These are phyloP conservation scores for Ranitomeya imitator DNA, from an alignment of 2,113 vertebrate genomes.

Conservation along the genomic window DNA sequence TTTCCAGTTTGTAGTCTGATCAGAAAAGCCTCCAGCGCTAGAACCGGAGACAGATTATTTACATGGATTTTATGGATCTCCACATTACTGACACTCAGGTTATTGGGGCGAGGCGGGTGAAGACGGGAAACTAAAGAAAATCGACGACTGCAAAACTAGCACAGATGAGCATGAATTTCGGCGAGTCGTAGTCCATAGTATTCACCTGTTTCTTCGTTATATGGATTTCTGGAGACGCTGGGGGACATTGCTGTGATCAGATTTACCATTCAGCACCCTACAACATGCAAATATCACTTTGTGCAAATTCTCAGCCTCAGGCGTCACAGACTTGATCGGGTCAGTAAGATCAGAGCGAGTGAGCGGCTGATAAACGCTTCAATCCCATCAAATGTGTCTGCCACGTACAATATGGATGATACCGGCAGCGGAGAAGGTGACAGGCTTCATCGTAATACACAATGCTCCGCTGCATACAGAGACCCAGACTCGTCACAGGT, in stretches of 20 bases:
- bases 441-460: neutral
- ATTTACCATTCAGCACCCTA: too few species aligned
- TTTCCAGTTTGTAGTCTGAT: constrained; percentile 7
- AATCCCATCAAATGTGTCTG: too few species aligned
- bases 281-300: too few species aligned
- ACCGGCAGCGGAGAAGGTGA: neutral
- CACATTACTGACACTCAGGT: neutral
- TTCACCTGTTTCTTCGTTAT: too few species aligned
- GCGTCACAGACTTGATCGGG: neutral
- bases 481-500: neutral
- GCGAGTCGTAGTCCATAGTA: too few species aligned
- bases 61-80: neutral
- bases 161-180: neutral
- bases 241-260: too few species aligned
- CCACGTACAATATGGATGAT: neutral
- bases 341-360: too few species aligned
- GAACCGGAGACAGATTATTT: constrained; percentile 29
- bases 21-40: neutral
- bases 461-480: neutral
- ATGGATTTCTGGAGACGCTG: too few species aligned
- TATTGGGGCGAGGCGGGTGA: neutral
- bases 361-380: too few species aligned
- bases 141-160: neutral
- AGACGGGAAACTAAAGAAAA: neutral
- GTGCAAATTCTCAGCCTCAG: neutral